Evolutionary conservation across 2,797 vertebrate species (phyloP).

Genomic region (Melanotaenia boesemani): DNA sequence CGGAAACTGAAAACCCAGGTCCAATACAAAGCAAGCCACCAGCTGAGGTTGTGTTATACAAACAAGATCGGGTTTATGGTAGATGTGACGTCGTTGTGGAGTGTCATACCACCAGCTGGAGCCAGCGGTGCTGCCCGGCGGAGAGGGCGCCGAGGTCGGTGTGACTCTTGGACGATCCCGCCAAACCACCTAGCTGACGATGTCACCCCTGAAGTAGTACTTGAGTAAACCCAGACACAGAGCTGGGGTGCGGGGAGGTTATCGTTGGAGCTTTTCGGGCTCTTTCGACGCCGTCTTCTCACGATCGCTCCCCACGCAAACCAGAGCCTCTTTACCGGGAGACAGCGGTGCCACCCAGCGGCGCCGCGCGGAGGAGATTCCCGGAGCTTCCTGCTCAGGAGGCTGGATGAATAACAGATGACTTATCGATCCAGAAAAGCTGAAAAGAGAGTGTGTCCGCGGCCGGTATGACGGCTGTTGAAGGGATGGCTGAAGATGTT

Average conservation of each 20-base stretch:
- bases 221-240: neutral
- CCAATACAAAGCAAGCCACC: neutral
- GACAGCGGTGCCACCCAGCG: constrained; percentile 64
- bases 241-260: neutral
- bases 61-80: constrained; percentile 2
- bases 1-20: constrained; percentile 2
- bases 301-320: constrained; percentile 16
- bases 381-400: constrained; percentile 15
- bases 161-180: neutral
- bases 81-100: neutral
- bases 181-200: neutral
- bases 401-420: constrained; percentile 33
- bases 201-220: neutral
- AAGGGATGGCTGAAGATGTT: neutral
- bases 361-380: constrained; percentile 19
- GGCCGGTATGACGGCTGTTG: neutral
- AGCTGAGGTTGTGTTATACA: neutral
- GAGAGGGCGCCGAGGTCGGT: constrained; percentile 28
- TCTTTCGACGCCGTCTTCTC: neutral
- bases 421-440: constrained; percentile 22
- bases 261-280: too few species aligned
- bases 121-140: constrained; percentile 47
- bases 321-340: constrained; percentile 44
- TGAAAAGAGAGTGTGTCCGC: constrained; percentile 12
- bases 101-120: constrained; percentile 33